Evolutionary conservation across 2,797 vertebrate genomes (phyloP), one percentile per base, ranked within the genome.

Genomic region (Ctenochaetus hawaiiensis): DNA sequence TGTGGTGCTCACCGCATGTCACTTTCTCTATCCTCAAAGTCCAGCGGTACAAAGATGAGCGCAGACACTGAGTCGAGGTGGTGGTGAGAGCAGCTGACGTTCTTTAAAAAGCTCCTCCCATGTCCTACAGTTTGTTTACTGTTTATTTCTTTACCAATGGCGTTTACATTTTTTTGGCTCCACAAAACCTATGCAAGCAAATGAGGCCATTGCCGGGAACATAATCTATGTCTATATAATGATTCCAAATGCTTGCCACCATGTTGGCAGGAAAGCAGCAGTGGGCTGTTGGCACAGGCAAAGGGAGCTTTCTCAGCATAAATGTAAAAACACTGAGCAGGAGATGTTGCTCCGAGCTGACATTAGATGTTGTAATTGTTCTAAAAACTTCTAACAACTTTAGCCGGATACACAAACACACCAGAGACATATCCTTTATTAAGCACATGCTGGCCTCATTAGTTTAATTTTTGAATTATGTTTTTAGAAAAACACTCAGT

Each of bases 1-100:
- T 58, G 72, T 37, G 63, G 54, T 71, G 41, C 54, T 84, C 76
- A 7, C 67, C 48, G 67, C 65, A 53, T 80, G 82, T 92, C 81
- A 83, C 80, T 75, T 84, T 43, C 78, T 77, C 81, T 71, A 37
- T 76, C 77, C 78, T 89, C 75, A 59, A 54, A 30, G 47, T 77
- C 67, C 52, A 47, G 20, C 30, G 44, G 59, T 37, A 34, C 78
- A n/a, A 12, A 71, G 76, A 84, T 43, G 72, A 63, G 75, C 8
- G 41, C 26, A 72, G 80, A 69, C 78, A 59, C 54, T 10, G 59
- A 80, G 68, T 30, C 59, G 20, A 62, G 8, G 37, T n/a, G 58
- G 47, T 6, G 13, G 49, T 0, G 72, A 63, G 70, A 41, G 26
- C 47, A 22, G 17, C 22, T 53, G 76, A 70, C 67, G 9, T 30